These are phyloP conservation scores for Boloria selene DNA, from an alignment of 2,888 invertebrate genomes.

Conservation along the genomic window DNA sequence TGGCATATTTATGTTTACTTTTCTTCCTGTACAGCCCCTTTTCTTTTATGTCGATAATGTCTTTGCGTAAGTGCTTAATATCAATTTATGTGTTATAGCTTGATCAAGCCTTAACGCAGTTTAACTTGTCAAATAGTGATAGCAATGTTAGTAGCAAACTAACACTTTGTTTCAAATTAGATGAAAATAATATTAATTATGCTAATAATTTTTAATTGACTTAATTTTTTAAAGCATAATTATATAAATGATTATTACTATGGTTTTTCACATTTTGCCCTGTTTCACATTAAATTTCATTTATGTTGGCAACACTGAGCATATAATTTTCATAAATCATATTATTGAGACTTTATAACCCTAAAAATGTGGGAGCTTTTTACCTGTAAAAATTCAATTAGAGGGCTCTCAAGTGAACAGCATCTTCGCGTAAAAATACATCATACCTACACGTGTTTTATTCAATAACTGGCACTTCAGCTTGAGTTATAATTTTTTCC, in stretches of 20 bases:
- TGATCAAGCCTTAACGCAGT: no score
- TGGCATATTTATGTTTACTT: neutral
- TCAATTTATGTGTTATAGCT: no score
- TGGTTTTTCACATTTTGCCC: no score
- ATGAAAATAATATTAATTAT: no score
- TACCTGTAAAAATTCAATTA: constrained; percentile 18
- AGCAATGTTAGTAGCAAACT: no score
- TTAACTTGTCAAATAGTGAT: no score
- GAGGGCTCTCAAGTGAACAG: constrained; percentile 7
- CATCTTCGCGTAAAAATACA: constrained; percentile 6
- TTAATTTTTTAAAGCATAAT: no score
- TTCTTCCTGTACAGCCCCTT: neutral
- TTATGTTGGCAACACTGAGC: neutral
- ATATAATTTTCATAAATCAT: constrained; percentile 5
- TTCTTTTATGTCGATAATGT: neutral
- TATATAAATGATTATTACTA: no score
- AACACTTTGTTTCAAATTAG: no score
- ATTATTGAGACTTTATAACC: constrained; percentile 5
- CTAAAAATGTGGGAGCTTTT: constrained; percentile 10
- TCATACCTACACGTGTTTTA: neutral
- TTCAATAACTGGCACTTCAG: constrained; percentile 5
- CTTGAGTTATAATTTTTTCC: neutral
- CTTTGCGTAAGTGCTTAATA: no score
- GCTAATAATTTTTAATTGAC: no score
- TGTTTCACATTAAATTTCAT: no score